These are phyloP conservation scores for Cyclura pinguis DNA, from an alignment of 2,797 vertebrate genomes.

Conservation along the genomic window DNA sequence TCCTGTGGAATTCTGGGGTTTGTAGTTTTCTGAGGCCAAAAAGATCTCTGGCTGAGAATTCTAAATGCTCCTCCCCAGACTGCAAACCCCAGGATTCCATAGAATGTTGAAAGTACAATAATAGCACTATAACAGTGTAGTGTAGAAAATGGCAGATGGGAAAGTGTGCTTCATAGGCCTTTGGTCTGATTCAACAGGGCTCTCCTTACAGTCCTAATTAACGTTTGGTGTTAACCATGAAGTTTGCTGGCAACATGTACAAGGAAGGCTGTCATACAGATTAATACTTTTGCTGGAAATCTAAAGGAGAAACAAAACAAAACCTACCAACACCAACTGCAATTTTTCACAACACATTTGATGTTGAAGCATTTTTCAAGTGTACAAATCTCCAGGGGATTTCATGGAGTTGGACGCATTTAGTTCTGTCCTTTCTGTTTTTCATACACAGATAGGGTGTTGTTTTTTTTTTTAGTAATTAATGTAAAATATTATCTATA, in stretches of 20 bases:
- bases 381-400: constrained; percentile 19
- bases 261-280: not conserved
- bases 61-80: too few species aligned
- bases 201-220: not conserved
- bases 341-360: constrained; percentile 56
- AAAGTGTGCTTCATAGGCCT: not conserved
- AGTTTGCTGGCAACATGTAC: constrained; percentile 17
- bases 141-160: too few species aligned
- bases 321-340: constrained; percentile 46
- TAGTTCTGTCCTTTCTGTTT: constrained; percentile 42
- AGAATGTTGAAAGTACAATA: too few species aligned
- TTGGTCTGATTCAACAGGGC: not conserved
- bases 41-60: too few species aligned
- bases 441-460: constrained; percentile 18
- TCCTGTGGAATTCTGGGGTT: too few species aligned
- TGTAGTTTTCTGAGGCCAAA: too few species aligned
- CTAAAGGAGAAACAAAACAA: constrained; percentile 50
- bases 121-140: too few species aligned
- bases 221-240: constrained; percentile 3
- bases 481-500: constrained; percentile 43
- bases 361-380: constrained; percentile 50
- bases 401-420: constrained; percentile 29
- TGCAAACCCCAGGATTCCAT: too few species aligned
- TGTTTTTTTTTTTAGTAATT: constrained; percentile 54
- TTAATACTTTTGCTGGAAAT: constrained; percentile 39